These are phyloP conservation scores for Himalopsyche tibetana DNA, from an alignment of 2,888 invertebrate species.

Conservation along the genomic window DNA sequence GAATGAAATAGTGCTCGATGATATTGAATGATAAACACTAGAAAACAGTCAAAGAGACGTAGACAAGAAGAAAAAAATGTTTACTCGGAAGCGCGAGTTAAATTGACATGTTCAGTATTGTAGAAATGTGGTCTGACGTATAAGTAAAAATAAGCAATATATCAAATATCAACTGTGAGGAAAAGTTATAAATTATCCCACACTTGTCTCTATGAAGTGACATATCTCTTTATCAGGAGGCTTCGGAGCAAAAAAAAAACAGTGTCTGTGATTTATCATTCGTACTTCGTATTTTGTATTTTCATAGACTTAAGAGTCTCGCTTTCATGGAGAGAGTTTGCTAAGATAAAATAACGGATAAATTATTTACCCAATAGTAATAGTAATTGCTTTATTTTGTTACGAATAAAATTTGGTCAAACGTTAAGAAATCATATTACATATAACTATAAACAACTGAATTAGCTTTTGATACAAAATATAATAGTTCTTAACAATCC, in stretches of 20 bases:
- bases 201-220: slow-evolving; percentile 7
- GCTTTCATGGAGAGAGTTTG: neutral
- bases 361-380: neutral
- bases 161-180: slow-evolving; percentile 15
- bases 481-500: too few relatives aligned
- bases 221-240: slow-evolving; percentile 23
- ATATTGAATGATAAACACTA: too few relatives aligned
- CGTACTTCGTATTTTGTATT: slow-evolving; percentile 11
- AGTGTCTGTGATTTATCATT: slow-evolving; percentile 17
- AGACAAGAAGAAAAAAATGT: neutral
- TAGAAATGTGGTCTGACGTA: neutral
- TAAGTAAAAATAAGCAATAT: neutral
- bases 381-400: neutral
- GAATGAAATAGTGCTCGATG: too few relatives aligned
- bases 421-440: too few relatives aligned
- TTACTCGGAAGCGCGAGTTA: neutral
- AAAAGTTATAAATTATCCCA: slow-evolving; percentile 21
- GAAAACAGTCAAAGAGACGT: too few relatives aligned
- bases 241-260: neutral
- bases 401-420: neutral
- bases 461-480: too few relatives aligned
- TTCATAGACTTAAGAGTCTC: neutral
- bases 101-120: slow-evolving; percentile 5
- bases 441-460: too few relatives aligned
- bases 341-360: neutral